Evolutionary conservation across 1,140 invertebrate species (phyloP).

Genomic region (Tribolium madens): DNA sequence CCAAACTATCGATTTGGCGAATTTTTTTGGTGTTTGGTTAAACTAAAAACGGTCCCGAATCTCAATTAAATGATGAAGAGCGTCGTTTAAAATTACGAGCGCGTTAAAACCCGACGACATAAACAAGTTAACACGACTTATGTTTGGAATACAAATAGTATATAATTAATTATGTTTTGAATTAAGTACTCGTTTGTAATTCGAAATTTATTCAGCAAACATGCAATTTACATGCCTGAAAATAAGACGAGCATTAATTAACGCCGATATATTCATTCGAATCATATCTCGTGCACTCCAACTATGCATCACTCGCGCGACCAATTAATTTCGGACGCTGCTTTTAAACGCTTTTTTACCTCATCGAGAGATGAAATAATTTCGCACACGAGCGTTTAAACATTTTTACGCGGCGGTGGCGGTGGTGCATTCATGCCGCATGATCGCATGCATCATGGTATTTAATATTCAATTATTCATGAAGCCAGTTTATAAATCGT

Average conservation of each 20-base stretch:
- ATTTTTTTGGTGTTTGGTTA: background rate
- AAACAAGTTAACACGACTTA: constrained; percentile 39
- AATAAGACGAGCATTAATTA: constrained; percentile 37
- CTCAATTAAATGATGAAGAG: constrained; percentile 22
- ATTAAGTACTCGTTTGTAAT: constrained; percentile 39
- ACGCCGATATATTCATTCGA: constrained; percentile 22
- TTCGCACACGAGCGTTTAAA: background rate
- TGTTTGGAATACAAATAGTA: constrained; percentile 36
- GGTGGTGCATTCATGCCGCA: constrained; percentile 22
- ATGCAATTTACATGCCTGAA: constrained; percentile 37
- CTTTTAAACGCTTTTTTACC: background rate
- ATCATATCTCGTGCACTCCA: constrained; percentile 28
- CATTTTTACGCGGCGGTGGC: background rate
- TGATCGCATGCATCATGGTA: constrained; percentile 12
- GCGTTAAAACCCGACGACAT: constrained; percentile 30
- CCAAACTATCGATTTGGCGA: background rate
- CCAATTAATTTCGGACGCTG: constrained; percentile 15
- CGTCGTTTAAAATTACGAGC: constrained; percentile 14
- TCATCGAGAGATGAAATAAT: constrained; percentile 4
- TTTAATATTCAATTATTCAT: constrained; percentile 40
- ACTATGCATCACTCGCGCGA: constrained; percentile 11
- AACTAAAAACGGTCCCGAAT: background rate
- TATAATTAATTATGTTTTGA: constrained; percentile 38
- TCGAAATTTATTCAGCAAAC: constrained; percentile 37
- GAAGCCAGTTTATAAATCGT: constrained; percentile 21